Percentiles rank a stretch among this genome's conserved stretches.
phyloP scores from a whole-genome alignment of 2,888 invertebrate species.

The Oligia fasciuncula region DNA sequence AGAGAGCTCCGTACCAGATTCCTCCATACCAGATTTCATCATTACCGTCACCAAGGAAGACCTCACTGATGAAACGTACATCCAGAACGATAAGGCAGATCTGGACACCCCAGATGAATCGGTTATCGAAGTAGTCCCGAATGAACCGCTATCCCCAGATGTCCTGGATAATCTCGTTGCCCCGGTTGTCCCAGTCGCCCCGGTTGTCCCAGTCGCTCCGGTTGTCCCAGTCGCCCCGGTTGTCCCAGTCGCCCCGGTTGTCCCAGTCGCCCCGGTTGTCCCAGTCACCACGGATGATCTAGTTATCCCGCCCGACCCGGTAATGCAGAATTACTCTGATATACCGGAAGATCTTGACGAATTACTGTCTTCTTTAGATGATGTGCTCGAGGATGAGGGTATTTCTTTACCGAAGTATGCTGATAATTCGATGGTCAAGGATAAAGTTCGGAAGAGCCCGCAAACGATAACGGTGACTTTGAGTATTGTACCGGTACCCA shows the following conservation, averaged over 20 bases:
- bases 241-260: background rate
- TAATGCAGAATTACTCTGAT: background rate
- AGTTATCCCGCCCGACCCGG: background rate
- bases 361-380: background rate
- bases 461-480: too few species aligned
- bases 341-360: accelerated
- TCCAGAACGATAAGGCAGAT: background rate
- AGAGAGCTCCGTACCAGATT: too few species aligned
- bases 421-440: background rate
- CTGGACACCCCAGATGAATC: background rate
- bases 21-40: background rate
- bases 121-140: background rate
- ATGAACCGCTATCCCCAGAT: background rate
- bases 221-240: too few species aligned
- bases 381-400: background rate
- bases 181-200: background rate
- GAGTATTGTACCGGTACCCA: background rate
- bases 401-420: accelerated
- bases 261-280: too few species aligned
- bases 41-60: background rate
- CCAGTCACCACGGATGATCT: background rate
- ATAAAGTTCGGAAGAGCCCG: background rate
- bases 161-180: too few species aligned
- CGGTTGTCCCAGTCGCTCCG: background rate
- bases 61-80: too few species aligned